A percentile compares a stretch with the other conserved stretches of the same genome.
Conservation (phyloP, 1,140 invertebrate genomes). For the Odontomachus brunneus region DNA sequence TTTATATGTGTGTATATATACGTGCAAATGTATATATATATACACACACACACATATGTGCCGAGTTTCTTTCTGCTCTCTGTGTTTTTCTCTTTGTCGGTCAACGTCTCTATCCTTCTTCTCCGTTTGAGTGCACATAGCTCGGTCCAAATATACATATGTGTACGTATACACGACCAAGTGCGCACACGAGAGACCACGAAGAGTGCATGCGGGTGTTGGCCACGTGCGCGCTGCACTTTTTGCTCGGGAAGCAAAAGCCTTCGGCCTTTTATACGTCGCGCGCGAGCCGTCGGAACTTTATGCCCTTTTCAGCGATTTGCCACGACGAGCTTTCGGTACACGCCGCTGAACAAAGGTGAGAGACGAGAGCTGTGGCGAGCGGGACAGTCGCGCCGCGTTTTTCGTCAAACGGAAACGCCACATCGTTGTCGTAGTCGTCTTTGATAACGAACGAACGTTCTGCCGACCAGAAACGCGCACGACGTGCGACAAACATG, state of each 20-base stretch:
- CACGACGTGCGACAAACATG: too few species aligned
- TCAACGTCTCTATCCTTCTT: conserved; percentile 56
- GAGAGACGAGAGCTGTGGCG: conserved; percentile 13
- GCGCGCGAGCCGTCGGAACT: conserved; percentile 31
- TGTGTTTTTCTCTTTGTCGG: conserved; percentile 52
- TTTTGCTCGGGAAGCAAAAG: conserved; percentile 75
- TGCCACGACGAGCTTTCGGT: conserved; percentile 4
- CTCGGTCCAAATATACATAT: conserved; percentile 59
- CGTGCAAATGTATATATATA: not conserved
- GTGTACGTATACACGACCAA: conserved; percentile 51
- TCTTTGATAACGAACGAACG: conserved; percentile 41
- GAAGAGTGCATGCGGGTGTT: conserved; percentile 80
- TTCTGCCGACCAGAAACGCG: not conserved
- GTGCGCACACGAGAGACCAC: conserved; percentile 68
- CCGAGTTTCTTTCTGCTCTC: conserved; percentile 39
- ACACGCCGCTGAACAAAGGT: conserved; percentile 49
- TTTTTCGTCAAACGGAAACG: conserved; percentile 30
- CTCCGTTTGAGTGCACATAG: conserved; percentile 30
- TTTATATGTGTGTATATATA: too few species aligned
- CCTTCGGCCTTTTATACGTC: conserved; percentile 62
- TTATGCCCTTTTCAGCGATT: conserved; percentile 54
- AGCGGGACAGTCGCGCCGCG: not conserved
- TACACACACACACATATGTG: not conserved
- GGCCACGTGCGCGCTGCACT: conserved; percentile 82
- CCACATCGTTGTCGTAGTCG: conserved; percentile 6